Conservation (phyloP, 2,888 invertebrate genomes). For the Byasa hedistus region DNA sequence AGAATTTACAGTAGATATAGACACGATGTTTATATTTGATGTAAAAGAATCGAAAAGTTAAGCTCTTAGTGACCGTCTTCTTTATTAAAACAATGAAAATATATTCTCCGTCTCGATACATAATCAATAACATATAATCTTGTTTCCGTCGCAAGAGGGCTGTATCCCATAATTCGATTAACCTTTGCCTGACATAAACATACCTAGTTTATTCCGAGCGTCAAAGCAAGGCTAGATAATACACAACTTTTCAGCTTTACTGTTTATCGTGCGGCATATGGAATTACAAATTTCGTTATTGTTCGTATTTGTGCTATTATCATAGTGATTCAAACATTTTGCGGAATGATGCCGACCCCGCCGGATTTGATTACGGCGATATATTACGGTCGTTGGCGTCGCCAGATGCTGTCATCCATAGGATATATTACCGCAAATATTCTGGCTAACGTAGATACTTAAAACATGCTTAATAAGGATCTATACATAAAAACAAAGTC, state of each 20-base stretch:
- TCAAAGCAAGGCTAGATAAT: neutral
- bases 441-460: neutral
- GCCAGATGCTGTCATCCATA: neutral
- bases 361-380: conserved; percentile 1
- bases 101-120: neutral
- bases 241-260: neutral
- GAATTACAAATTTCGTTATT: neutral
- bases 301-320: neutral
- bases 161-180: conserved; percentile 17
- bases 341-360: conserved; percentile 1
- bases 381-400: conserved; percentile 1
- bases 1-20: too few species aligned
- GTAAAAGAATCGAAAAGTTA: too few species aligned
- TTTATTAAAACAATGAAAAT: too few species aligned
- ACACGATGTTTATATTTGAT: too few species aligned
- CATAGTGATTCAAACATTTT: neutral
- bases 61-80: too few species aligned
- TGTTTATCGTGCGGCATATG: neutral
- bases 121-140: conserved; percentile 11
- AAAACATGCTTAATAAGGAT: too few species aligned
- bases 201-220: conserved; percentile 9
- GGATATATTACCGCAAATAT: neutral
- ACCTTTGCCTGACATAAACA: conserved; percentile 16
- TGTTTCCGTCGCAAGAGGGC: neutral
- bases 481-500: too few species aligned